Base-by-base conservation (phyloP, 2,113 vertebrate genomes). In the Indicator indicator region DNA sequence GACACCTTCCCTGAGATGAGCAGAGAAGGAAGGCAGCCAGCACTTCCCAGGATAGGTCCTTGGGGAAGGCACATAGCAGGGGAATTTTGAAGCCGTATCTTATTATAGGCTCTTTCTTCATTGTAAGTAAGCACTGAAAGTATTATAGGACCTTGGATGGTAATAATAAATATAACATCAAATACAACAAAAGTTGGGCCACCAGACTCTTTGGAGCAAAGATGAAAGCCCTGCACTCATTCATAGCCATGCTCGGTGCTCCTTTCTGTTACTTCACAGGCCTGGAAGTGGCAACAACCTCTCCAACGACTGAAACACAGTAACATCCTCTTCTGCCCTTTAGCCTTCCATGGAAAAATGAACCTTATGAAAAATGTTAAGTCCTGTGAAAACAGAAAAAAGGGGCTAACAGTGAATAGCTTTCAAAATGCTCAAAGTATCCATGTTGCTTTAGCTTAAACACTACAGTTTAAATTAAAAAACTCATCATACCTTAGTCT, bases 181-280 rank as follows among this genome's bases (percentile, higher is more conserved):
- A 67, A 24, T 21, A 65, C 18, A 76, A 63, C 0, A 77, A 62
- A 88, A 92, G 83, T 20, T 38, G 67, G 73, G 65, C 88, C 92
- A 81, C 65, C 48, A 28, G 30, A 69, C 55, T 86, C 38, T 81
- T 32, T 1, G 1, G 60, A 90, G 73, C 70, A 54, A 78, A 73
- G 60, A 83, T 63, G 38, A 94, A 95, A 94, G 62, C 52, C 68
- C 60, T 78, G 33, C 58, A 28, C 88, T 93, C 69, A 88, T 86
- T 83, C 64, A 55, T 9, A 94, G 54, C 32, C 42, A 64, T 0
- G 6, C 33, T 33, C 40, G 83, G 65, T 15, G 80, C 69, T 94
- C 38, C 28, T 7, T 40, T 56, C 56, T 4, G 3, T n/a, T 81
- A 93, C 62, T 81, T 58, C 42, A 71, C 70, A 83, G 40, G 33